These are phyloP conservation scores for Drosophila trapezifrons DNA, from an alignment of 1,140 invertebrate genomes.

Conservation along the genomic window DNA sequence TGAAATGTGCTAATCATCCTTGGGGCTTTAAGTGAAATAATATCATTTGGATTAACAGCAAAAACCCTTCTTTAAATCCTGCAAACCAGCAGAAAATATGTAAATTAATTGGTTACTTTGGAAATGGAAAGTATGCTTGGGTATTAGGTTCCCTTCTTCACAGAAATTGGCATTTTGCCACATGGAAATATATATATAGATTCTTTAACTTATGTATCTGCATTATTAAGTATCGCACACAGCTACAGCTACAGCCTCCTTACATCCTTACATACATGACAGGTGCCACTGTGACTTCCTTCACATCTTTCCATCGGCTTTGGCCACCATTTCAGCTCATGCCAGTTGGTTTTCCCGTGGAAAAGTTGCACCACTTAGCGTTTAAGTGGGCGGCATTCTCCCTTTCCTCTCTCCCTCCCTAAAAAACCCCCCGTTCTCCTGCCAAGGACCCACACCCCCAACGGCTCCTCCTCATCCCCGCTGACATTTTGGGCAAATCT, in stretches of 20 bases:
- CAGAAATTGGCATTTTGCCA: constrained; percentile 32
- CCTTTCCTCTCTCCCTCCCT: too few species aligned
- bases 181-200: constrained; percentile 11
- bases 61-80: background rate
- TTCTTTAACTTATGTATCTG: constrained; percentile 31
- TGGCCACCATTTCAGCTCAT: constrained; percentile 15
- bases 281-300: constrained; percentile 35
- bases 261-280: constrained; percentile 43
- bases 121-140: background rate
- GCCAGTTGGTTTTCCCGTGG: constrained; percentile 22
- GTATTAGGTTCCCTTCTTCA: background rate
- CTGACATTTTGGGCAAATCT: constrained; percentile 80
- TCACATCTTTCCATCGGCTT: constrained; percentile 3
- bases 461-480: constrained; percentile 17
- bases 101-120: background rate
- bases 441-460: background rate
- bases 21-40: background rate
- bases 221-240: constrained; percentile 43
- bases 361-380: constrained; percentile 74
- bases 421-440: background rate
- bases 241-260: background rate
- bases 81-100: background rate
- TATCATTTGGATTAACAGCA: background rate
- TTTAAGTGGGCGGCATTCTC: constrained; percentile 77
- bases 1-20: constrained; percentile 2